Conservation (phyloP, 2,888 invertebrate species). For the Megastigmus dorsalis region DNA sequence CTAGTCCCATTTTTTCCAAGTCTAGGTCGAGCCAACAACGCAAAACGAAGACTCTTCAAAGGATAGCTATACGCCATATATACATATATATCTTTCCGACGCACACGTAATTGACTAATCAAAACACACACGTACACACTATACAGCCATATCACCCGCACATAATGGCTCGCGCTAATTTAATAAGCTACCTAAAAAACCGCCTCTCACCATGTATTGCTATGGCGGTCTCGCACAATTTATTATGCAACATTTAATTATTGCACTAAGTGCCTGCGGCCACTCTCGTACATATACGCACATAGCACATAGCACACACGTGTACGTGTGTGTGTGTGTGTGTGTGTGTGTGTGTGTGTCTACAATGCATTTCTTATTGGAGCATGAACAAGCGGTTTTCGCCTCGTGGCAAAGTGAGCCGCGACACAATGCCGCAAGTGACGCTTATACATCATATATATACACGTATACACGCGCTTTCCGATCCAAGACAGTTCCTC, state of each 20-base stretch:
- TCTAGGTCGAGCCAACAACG: constrained; percentile 29
- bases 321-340: neutral
- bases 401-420: too few relatives aligned
- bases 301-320: too few relatives aligned
- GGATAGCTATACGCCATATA: too few relatives aligned
- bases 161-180: constrained; percentile 18
- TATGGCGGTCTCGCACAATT: constrained; percentile 21
- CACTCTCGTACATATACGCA: neutral
- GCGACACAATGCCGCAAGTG: neutral
- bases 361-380: constrained; percentile 26
- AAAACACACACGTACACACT: constrained; percentile 1
- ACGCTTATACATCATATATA: neutral
- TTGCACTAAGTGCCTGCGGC: too few relatives aligned
- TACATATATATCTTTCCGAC: too few relatives aligned
- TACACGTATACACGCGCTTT: neutral
- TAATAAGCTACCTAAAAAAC: constrained; percentile 2
- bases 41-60: neutral
- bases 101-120: constrained; percentile 24
- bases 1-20: neutral
- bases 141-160: too few relatives aligned
- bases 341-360: neutral
- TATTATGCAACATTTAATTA: constrained; percentile 42
- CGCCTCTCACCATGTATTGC: neutral
- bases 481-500: neutral
- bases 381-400: constrained; percentile 39